A percentile compares a stretch with the other conserved stretches of the same genome.
Evolutionary conservation across 2,888 invertebrate species (phyloP).

Genomic region (Pediacus dermestoides): DNA sequence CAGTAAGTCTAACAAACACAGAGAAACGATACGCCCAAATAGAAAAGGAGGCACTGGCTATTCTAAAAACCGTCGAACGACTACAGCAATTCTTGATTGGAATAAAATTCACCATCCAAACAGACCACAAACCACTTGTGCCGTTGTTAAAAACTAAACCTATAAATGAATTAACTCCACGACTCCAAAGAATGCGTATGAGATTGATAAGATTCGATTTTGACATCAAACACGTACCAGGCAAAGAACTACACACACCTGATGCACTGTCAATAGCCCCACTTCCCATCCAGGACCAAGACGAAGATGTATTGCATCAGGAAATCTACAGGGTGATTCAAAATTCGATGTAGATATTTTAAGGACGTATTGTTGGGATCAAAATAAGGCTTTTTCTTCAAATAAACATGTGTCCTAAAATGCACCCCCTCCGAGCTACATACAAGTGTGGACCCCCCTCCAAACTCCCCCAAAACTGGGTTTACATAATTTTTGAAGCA

Average conservation of each 20-base stretch:
- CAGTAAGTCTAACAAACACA: constrained; percentile 31
- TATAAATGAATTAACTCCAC: constrained; percentile 38
- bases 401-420: too few species aligned
- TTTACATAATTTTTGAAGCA: too few species aligned
- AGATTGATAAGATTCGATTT: constrained; percentile 11
- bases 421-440: too few species aligned
- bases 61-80: constrained; percentile 35
- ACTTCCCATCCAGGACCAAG: background rate
- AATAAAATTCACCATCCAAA: constrained; percentile 31
- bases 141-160: constrained; percentile 38
- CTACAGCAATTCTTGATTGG: constrained; percentile 23
- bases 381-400: too few species aligned
- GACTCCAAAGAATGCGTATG: constrained; percentile 40
- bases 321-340: too few species aligned
- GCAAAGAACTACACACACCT: constrained; percentile 3
- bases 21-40: constrained; percentile 40
- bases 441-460: too few species aligned
- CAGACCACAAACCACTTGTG: constrained; percentile 43
- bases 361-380: too few species aligned
- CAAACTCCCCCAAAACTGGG: too few species aligned
- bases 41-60: constrained; percentile 41
- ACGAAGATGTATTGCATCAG: constrained; percentile 10
- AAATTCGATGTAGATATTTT: too few species aligned
- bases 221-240: constrained; percentile 4
- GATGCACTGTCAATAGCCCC: constrained; percentile 7